phyloP scores from a whole-genome alignment of 2,797 vertebrate genomes.

The Gambusia yucatana region DNA sequence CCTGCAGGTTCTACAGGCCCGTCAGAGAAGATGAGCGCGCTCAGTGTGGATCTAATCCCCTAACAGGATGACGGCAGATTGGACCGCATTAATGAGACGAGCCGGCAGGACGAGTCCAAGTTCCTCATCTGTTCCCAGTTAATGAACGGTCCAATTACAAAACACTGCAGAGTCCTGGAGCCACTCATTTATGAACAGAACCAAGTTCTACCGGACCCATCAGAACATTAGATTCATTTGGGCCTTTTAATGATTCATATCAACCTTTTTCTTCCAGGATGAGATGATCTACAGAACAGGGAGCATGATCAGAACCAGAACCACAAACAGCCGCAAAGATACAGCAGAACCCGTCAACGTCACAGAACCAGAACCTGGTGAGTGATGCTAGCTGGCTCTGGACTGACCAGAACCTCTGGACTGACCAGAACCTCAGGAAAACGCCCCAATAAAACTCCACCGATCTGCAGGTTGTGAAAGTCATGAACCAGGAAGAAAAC shows the following conservation, averaged over 20 bases:
- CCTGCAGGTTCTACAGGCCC: neutral
- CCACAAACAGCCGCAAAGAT: neutral
- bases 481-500: neutral
- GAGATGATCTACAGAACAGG: neutral
- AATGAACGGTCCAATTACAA: neutral
- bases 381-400: neutral
- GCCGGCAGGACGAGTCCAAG: neutral
- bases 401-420: neutral
- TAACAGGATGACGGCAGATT: conserved; percentile 2
- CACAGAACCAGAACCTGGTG: neutral
- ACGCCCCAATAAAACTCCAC: neutral
- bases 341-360: neutral
- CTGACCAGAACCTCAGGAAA: neutral
- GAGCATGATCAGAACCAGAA: neutral
- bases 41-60: conserved; percentile 5
- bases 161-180: neutral
- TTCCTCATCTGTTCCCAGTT: neutral
- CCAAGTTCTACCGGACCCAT: neutral
- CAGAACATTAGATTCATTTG: neutral
- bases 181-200: neutral
- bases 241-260: neutral
- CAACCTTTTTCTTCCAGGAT: neutral
- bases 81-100: neutral
- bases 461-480: neutral
- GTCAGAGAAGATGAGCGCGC: neutral